Evolutionary conservation across 2,888 invertebrate species (phyloP).

Genomic region (Heliconius cydno): DNA sequence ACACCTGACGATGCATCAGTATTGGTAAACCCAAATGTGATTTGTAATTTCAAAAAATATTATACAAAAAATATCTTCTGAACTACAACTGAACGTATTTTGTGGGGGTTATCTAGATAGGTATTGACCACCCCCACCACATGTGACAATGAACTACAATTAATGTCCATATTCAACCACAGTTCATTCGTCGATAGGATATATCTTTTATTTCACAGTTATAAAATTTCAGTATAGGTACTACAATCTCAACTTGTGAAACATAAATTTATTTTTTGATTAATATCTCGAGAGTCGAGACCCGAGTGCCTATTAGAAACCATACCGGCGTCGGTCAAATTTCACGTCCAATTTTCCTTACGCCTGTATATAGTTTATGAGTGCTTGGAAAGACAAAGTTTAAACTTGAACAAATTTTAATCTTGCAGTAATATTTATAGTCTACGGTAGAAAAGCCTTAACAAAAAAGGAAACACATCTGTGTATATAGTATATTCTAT

Average conservation of each 20-base stretch:
- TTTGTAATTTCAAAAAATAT: not conserved
- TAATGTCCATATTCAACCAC: not conserved
- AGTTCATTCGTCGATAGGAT: not conserved
- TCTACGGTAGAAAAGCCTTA: not conserved
- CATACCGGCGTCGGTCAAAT: conserved; percentile 8
- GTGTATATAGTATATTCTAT: not conserved
- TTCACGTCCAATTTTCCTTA: conserved; percentile 12
- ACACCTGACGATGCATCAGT: not conserved
- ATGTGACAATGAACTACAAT: too few relatives aligned
- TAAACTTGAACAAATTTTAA: not conserved
- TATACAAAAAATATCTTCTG: too few relatives aligned
- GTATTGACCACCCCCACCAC: too few relatives aligned
- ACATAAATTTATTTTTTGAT: conserved; percentile 5
- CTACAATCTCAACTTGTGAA: not conserved
- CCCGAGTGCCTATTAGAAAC: conserved; percentile 9
- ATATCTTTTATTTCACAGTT: not conserved
- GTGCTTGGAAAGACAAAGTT: not conserved
- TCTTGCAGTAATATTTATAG: not conserved
- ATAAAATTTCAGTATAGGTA: not conserved
- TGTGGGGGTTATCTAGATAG: too few relatives aligned
- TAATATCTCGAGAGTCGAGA: conserved; percentile 8
- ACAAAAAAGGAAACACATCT: not conserved
- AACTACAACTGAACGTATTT: too few relatives aligned
- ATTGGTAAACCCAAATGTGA: not conserved
- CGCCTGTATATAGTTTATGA: conserved; percentile 17